A percentile compares a stretch with the other conserved stretches of the same genome.
These are phyloP conservation scores for Oligia fasciuncula DNA, from an alignment of 2,888 invertebrate genomes.

Conservation along the genomic window DNA sequence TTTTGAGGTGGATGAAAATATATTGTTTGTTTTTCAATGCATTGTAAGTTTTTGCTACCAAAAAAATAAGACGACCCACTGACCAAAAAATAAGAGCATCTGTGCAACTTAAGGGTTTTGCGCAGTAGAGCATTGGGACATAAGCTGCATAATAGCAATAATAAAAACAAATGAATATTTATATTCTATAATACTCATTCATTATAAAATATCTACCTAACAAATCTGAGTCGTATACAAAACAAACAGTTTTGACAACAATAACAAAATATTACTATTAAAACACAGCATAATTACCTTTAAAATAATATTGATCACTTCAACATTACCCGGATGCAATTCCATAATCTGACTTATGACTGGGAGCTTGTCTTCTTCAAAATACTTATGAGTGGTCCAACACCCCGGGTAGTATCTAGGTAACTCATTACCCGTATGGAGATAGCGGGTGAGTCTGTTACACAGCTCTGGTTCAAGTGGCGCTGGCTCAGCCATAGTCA, in stretches of 20 bases:
- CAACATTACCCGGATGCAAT: slow-evolving; percentile 70
- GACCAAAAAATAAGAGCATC: not conserved
- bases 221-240: not conserved
- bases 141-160: not conserved
- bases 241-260: slow-evolving; percentile 5
- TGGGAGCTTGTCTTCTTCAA: slow-evolving; percentile 81
- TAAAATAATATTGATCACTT: slow-evolving; percentile 79
- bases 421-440: slow-evolving; percentile 88
- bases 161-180: too few relatives aligned
- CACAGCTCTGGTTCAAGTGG: slow-evolving; percentile 78
- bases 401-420: slow-evolving; percentile 90
- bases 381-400: slow-evolving; percentile 89
- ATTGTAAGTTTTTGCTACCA: not conserved
- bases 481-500: slow-evolving; percentile 75
- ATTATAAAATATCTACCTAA: not conserved
- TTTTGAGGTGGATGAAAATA: not conserved
- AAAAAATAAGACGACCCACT: not conserved
- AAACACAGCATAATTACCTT: slow-evolving; percentile 72
- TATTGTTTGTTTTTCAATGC: not conserved
- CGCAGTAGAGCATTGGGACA: not conserved
- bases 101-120: not conserved
- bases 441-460: slow-evolving; percentile 85
- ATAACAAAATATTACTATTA: slow-evolving; percentile 1
- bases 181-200: too few relatives aligned
- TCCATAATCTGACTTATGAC: slow-evolving; percentile 77